Evolutionary conservation across 2,888 invertebrate species (phyloP).

Genomic region (Cephonodes hylas): DNA sequence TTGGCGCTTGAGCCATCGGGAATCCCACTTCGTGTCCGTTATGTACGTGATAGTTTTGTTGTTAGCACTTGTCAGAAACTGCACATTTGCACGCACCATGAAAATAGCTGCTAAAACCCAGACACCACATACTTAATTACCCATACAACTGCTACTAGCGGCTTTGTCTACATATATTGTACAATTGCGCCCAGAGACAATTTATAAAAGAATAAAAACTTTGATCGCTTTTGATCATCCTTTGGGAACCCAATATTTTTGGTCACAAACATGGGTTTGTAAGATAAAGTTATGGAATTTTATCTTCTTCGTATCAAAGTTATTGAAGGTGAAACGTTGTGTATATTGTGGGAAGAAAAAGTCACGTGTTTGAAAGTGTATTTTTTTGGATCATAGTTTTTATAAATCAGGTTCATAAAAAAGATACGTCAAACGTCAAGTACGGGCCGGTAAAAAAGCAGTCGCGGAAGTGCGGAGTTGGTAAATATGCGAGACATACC

Average conservation of each 20-base stretch:
- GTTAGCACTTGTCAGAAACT: not conserved
- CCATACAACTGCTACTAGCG: too few species aligned
- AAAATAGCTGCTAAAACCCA: not conserved
- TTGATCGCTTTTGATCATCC: too few species aligned
- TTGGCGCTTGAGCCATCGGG: conserved; percentile 1
- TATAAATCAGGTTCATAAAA: not conserved
- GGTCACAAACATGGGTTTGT: too few species aligned
- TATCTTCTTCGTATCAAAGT: too few species aligned
- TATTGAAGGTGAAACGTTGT: not conserved
- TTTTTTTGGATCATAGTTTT: not conserved
- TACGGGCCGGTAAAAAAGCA: not conserved
- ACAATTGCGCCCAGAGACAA: too few species aligned
- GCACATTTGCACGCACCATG: not conserved
- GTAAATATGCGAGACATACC: not conserved
- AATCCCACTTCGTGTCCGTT: not conserved
- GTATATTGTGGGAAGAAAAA: not conserved
- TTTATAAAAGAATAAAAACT: too few species aligned
- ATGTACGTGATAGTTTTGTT: not conserved
- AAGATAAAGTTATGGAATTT: too few species aligned
- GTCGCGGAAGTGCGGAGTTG: not conserved
- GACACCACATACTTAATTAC: not conserved
- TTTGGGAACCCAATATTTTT: too few species aligned
- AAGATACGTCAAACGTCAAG: not conserved
- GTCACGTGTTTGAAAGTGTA: not conserved
- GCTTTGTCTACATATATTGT: too few species aligned